A percentile compares a stretch with the other conserved stretches of the same genome.
phyloP scores from a whole-genome alignment of 2,797 vertebrate species.

The Galaxias olidus region DNA sequence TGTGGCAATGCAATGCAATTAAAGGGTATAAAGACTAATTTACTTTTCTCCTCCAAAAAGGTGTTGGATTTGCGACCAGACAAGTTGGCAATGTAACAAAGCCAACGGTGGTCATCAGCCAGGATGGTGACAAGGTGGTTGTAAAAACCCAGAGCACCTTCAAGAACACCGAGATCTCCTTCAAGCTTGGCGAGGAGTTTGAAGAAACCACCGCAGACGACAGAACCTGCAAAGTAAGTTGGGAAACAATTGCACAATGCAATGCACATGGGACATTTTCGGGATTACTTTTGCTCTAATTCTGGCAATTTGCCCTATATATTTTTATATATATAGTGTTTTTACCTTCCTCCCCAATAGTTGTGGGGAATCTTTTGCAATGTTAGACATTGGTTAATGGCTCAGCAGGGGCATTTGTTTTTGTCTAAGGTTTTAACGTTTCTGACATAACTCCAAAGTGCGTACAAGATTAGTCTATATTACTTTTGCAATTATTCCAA shows the following conservation, averaged over 20 bases:
- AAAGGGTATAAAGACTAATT: not conserved
- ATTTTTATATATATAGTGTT: too few relatives aligned
- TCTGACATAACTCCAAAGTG: too few relatives aligned
- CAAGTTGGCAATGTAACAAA: constrained; percentile 92
- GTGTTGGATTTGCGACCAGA: constrained; percentile 87
- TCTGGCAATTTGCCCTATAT: not conserved
- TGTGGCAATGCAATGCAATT: not conserved
- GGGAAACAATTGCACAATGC: not conserved
- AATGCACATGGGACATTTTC: too few relatives aligned
- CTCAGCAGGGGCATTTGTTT: too few relatives aligned
- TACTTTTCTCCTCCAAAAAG: constrained; percentile 53
- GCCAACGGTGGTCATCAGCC: constrained; percentile 87
- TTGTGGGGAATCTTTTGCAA: too few relatives aligned
- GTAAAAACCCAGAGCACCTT: constrained; percentile 88
- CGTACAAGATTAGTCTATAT: too few relatives aligned
- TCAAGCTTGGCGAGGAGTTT: constrained; percentile 91
- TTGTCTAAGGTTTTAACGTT: too few relatives aligned
- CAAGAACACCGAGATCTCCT: constrained; percentile 90
- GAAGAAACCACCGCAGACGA: constrained; percentile 87
- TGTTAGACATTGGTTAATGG: too few relatives aligned
- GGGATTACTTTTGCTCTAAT: not conserved
- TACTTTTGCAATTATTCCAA: not conserved
- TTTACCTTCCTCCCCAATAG: too few relatives aligned
- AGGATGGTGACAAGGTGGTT: constrained; percentile 85
- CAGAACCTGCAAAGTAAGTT: constrained; percentile 89